These are phyloP conservation scores for Steromphala cineraria DNA, from an alignment of 2,888 invertebrate species.

Conservation along the genomic window DNA sequence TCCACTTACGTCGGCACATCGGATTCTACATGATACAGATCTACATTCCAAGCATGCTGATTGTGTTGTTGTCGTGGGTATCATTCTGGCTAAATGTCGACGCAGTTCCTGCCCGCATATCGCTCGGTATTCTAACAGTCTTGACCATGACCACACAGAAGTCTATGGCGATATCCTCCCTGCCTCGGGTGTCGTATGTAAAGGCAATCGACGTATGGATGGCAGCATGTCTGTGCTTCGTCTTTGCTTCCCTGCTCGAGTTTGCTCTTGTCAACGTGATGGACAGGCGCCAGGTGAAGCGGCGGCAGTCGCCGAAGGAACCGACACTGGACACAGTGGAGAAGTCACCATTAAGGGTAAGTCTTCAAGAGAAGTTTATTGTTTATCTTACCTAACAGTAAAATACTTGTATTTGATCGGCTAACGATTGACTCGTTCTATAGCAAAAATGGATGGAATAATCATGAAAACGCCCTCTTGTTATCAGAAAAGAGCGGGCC, in stretches of 20 bases:
- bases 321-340: neutral
- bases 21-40: constrained; percentile 68
- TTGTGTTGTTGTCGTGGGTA: constrained; percentile 65
- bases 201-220: constrained; percentile 67
- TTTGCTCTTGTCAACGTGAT: constrained; percentile 61
- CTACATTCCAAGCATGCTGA: constrained; percentile 62
- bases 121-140: constrained; percentile 57
- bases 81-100: constrained; percentile 64
- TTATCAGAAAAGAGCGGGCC: no score
- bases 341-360: constrained; percentile 18
- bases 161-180: constrained; percentile 46
- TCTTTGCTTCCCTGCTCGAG: constrained; percentile 58
- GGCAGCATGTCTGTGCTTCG: constrained; percentile 62
- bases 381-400: no score
- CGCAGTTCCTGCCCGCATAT: constrained; percentile 60
- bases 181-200: constrained; percentile 61
- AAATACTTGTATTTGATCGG: no score
- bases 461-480: no score
- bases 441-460: no score
- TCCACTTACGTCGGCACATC: constrained; percentile 55
- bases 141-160: constrained; percentile 60
- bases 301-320: neutral
- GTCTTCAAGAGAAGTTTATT: no score
- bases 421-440: no score
- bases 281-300: constrained; percentile 37